Evolutionary conservation across 2,113 vertebrate species (phyloP), one percentile per base, ranked within the genome.

Genomic region (Lipophrys pholis): DNA sequence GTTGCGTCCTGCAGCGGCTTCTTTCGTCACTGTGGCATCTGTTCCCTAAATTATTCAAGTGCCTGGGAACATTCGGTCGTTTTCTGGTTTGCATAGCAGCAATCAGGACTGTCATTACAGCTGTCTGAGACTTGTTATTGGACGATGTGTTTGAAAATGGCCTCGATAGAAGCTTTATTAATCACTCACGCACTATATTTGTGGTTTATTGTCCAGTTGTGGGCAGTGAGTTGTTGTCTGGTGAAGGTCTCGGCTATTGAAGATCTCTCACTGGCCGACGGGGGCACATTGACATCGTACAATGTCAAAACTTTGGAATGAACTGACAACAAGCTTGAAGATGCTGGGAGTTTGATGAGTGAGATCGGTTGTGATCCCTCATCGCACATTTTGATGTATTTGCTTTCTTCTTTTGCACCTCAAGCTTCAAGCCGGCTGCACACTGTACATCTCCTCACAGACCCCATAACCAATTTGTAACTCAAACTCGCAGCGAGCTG

Each of bases 31-130:
- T 51, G 21, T 53, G 65, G 80, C 81, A 82, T 85, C 82, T 81
- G 73, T 74, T 61, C 71, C 52, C 48, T 91, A 74, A 91, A 93
- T 91, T 77, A 85, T 89, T 89, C 56, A 91, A 38, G 49, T 51
- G 52, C n/a, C 60, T 35, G 56, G 62, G 61, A 84, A 89, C 50
- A 66, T 75, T 71, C 65, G 83, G 73, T 74, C 61, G 78, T 58
- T 66, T 85, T 82, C 58, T 68, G 61, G 77, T 76, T 84, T 76
- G 48, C 62, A 46, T 10, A 43, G 60, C 63, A 80, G 77, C 55
- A 40, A 68, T 49, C 57, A 17, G 57, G 68, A 72, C 68, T 69
- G 74, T 73, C 78, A 41, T 81, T 69, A 56, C 69, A 72, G 56
- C 56, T 60, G 76, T 43, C 36, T 60, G 15, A 66, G 41, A 7